Evolutionary conservation across 2,888 invertebrate genomes (phyloP).

Genomic region (Osedax frankpressi): DNA sequence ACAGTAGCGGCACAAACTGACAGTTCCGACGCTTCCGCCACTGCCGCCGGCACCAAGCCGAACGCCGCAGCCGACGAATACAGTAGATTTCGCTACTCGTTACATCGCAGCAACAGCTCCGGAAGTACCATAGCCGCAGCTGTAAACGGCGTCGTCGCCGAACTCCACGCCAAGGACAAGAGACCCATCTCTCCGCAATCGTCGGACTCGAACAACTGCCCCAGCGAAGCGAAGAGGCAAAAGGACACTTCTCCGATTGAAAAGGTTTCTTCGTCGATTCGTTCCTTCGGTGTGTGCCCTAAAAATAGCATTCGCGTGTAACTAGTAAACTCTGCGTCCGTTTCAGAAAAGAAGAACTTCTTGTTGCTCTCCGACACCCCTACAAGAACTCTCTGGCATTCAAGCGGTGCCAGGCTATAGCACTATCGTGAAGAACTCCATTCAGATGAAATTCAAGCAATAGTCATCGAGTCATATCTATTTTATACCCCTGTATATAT

Average conservation of each 20-base stretch:
- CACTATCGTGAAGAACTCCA: constrained; percentile 24
- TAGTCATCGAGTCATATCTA: too few relatives aligned
- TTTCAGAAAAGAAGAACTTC: not conserved
- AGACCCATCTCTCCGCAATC: not conserved
- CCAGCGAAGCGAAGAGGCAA: not conserved
- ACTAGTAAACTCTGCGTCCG: not conserved
- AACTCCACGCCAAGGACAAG: too few relatives aligned
- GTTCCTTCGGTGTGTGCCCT: too few relatives aligned
- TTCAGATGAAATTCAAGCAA: constrained; percentile 23
- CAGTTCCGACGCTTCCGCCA: too few relatives aligned
- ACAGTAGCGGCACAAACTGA: too few relatives aligned
- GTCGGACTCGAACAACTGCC: not conserved
- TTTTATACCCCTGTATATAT: too few relatives aligned
- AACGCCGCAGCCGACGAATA: too few relatives aligned
- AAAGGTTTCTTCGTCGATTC: not conserved
- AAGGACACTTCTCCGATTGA: not conserved
- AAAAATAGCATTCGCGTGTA: not conserved
- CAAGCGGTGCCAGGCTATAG: constrained; percentile 28
- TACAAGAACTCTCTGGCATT: constrained; percentile 39
- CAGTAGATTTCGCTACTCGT: too few relatives aligned
- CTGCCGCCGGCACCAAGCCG: too few relatives aligned
- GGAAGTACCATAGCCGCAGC: too few relatives aligned
- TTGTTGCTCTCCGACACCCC: constrained; percentile 27
- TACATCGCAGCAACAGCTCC: too few relatives aligned
- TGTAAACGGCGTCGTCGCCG: too few relatives aligned